Percentiles rank a stretch among this genome's conserved stretches.
Conservation (phyloP, 1,140 invertebrate genomes). For the Melanaphis sacchari region DNA sequence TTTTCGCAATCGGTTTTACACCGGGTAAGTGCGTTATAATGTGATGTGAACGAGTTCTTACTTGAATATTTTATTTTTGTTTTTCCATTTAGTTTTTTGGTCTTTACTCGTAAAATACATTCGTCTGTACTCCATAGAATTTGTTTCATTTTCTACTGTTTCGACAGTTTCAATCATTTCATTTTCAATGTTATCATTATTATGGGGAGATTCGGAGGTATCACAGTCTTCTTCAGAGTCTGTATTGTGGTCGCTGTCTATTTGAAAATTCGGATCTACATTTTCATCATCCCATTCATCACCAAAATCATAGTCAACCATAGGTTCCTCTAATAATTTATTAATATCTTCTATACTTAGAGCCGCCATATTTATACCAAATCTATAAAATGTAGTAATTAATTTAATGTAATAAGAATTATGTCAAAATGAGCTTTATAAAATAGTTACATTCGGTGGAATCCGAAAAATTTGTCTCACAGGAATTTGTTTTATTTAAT, state of each 20-base stretch:
- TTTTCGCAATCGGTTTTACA: background rate
- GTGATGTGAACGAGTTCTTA: background rate
- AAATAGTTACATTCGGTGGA: constrained; percentile 15
- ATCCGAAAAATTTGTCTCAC: constrained; percentile 12
- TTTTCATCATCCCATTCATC: constrained; percentile 25
- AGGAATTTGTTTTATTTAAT: constrained; percentile 8
- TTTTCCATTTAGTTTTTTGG: background rate
- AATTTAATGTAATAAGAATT: constrained; percentile 10
- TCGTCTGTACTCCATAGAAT: too few species aligned
- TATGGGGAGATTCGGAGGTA: constrained; percentile 15
- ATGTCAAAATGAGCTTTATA: constrained; percentile 16
- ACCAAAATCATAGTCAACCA: constrained; percentile 21
- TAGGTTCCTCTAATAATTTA: constrained; percentile 22
- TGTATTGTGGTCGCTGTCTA: constrained; percentile 32
- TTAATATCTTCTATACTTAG: constrained; percentile 18
- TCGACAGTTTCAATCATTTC: too few species aligned
- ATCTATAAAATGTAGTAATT: constrained; percentile 4
- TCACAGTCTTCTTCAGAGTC: constrained; percentile 22
- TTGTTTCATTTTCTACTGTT: too few species aligned
- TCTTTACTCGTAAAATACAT: too few species aligned
- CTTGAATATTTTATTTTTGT: background rate
- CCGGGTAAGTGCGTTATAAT: background rate
- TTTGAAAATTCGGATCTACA: constrained; percentile 24
- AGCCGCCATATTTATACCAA: constrained; percentile 31
- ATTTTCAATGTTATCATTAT: constrained; percentile 3